These are phyloP conservation scores for Drosophila merina DNA, from an alignment of 2,888 invertebrate genomes.

Conservation along the genomic window DNA sequence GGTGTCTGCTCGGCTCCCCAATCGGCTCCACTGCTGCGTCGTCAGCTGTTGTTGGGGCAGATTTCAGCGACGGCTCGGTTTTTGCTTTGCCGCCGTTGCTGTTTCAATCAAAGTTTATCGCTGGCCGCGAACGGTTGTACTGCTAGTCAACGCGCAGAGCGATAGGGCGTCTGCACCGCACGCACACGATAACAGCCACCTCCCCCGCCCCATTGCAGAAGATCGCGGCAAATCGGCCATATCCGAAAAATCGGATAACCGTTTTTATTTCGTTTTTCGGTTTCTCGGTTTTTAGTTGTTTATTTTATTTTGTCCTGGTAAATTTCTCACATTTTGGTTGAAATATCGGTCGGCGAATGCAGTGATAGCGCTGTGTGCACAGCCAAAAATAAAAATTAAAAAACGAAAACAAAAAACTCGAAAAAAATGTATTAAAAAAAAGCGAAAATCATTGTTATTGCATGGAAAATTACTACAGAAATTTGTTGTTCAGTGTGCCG, in stretches of 20 bases:
- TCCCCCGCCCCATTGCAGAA: conserved; percentile 7
- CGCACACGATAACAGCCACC: conserved; percentile 18
- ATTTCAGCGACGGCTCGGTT: conserved; percentile 38
- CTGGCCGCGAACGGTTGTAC: conserved; percentile 65
- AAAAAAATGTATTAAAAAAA: conserved; percentile 29
- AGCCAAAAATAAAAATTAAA: conserved; percentile 27
- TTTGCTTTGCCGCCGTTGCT: neutral
- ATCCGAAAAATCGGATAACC: conserved; percentile 44
- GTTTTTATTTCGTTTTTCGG: conserved; percentile 38
- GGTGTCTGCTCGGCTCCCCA: neutral
- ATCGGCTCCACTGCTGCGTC: neutral
- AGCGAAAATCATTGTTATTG: conserved; percentile 68
- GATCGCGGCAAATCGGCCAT: conserved; percentile 28
- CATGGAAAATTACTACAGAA: conserved; percentile 74
- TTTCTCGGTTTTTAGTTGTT: conserved; percentile 34
- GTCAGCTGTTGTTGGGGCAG: conserved; percentile 37
- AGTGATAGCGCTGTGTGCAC: conserved; percentile 16
- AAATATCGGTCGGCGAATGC: conserved; percentile 11
- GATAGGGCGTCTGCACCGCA: conserved; percentile 15
- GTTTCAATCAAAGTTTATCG: conserved; percentile 59
- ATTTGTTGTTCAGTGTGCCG: conserved; percentile 55
- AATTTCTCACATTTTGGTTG: conserved; percentile 19
- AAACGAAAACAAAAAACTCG: conserved; percentile 17
- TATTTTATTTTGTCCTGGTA: conserved; percentile 51
- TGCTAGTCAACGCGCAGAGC: conserved; percentile 46